Evolutionary conservation across 2,797 vertebrate genomes (phyloP).

Genomic region (Muscicapa striata): DNA sequence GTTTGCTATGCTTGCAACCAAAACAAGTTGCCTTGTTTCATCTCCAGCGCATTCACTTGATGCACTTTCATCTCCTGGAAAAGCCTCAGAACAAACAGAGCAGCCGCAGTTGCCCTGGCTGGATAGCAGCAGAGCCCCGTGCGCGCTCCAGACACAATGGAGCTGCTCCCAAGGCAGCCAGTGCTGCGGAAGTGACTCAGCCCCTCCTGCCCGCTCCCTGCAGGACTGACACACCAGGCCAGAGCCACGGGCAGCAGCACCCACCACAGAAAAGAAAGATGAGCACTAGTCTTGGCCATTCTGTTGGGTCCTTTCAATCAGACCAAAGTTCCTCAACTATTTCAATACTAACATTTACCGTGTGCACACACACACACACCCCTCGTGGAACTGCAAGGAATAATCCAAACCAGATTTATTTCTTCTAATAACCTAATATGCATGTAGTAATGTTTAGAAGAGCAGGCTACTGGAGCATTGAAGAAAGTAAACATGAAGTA

Average conservation of each 20-base stretch:
- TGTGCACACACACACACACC: background rate
- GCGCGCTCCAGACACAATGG: background rate
- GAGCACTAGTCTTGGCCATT: background rate
- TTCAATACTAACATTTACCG: background rate
- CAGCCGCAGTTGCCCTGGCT: background rate
- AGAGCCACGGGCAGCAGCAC: background rate
- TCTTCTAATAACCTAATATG: background rate
- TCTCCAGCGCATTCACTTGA: background rate
- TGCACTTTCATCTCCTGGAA: background rate
- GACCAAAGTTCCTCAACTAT: background rate
- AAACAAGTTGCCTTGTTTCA: background rate
- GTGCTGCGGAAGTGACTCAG: background rate
- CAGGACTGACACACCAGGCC: background rate
- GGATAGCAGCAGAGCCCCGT: background rate
- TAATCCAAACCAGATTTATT: background rate
- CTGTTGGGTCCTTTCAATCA: background rate
- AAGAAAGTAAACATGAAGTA: background rate
- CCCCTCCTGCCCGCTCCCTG: background rate
- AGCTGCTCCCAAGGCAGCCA: background rate
- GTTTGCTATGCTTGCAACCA: background rate
- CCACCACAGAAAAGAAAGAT: background rate
- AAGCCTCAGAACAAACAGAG: background rate
- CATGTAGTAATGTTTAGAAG: rapidly evolving
- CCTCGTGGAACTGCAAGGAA: background rate
- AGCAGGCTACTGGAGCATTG: background rate